phyloP scores from a whole-genome alignment of 2,888 invertebrate species.

The Lysandra bellargus region DNA sequence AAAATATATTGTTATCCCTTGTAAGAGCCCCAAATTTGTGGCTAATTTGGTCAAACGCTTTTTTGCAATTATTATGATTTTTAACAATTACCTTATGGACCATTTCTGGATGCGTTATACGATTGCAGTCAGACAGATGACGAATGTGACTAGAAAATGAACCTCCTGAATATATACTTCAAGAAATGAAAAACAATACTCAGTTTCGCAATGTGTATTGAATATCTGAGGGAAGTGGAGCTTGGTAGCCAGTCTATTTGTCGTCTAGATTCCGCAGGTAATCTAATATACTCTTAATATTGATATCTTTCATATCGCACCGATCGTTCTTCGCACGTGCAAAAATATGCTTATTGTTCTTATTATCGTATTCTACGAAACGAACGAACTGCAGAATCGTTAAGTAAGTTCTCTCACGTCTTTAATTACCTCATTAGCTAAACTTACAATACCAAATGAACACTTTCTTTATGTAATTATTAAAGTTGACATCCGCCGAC shows the following conservation, averaged over 20 bases:
- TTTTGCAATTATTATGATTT: background rate
- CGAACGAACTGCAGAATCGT: background rate
- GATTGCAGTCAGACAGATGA: constrained; percentile 41
- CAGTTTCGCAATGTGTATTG: constrained; percentile 62
- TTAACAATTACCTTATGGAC: constrained; percentile 42
- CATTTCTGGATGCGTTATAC: constrained; percentile 42
- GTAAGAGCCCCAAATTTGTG: background rate
- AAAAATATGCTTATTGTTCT: background rate
- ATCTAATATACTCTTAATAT: background rate
- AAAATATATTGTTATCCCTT: background rate
- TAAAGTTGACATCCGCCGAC: too few relatives aligned
- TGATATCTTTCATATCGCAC: constrained; percentile 10
- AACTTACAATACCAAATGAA: too few relatives aligned
- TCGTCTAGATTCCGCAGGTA: constrained; percentile 41
- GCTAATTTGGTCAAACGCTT: background rate
- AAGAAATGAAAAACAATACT: constrained; percentile 69
- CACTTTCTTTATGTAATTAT: too few relatives aligned
- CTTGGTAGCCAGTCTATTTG: constrained; percentile 48
- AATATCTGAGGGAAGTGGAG: constrained; percentile 58
- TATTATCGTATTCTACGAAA: background rate
- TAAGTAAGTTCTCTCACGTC: too few relatives aligned
- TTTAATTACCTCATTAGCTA: too few relatives aligned
- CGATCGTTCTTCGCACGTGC: background rate
- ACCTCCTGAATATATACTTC: constrained; percentile 66
- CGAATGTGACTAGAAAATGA: constrained; percentile 53